Base-by-base conservation (phyloP, 2,113 vertebrate species). In the Progne subis region DNA sequence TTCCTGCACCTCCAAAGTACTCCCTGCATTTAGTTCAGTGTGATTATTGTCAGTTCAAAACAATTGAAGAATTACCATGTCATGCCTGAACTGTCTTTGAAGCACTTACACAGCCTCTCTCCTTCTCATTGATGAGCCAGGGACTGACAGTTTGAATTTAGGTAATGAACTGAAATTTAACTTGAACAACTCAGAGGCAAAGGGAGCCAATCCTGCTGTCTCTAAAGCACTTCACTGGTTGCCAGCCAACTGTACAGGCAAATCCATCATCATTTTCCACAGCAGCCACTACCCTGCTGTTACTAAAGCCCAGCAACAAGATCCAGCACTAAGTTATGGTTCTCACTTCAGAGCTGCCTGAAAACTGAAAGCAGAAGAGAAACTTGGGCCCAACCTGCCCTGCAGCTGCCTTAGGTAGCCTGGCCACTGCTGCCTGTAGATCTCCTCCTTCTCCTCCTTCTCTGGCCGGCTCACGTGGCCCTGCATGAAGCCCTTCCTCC, bases 361-460 rank as follows among this genome's bases (percentile, higher is more conserved):
- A 61, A 77, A 53, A 44, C 13, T 11, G 21, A 34, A 34, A 1
- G 2, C 12, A 37, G 9, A 59, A 56, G 9, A 72, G 46, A 32
- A 34, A 56, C n/a, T 25, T 11, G 12, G 68, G 37, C 82, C 87
- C 86, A 68, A 99, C 99, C 97, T 98, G 88, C 91, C 97, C 88
- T 96, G 94, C 59, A 99, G 98, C 26, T 98, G 98, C 77, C 97
- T 98, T 11, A 99, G 68, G 67, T 98, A 99, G 86, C 96, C 96
- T 24, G 99, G 98, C 99, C 99, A 99, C 39, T 97, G 98, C 39
- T 99, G 98, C n/a, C 94, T 97, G 97, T 99, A 99, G 82, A 99
- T 95, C 5, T 98, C 96, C 95, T 99, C 99, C 57, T 98, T 99
- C 88, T 98, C 97, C 97, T 99, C 98, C 92, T 99, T 99, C 63